phyloP scores from a whole-genome alignment of 2,113 vertebrate species.

The Pseudorhombus dupliciocellatus region DNA sequence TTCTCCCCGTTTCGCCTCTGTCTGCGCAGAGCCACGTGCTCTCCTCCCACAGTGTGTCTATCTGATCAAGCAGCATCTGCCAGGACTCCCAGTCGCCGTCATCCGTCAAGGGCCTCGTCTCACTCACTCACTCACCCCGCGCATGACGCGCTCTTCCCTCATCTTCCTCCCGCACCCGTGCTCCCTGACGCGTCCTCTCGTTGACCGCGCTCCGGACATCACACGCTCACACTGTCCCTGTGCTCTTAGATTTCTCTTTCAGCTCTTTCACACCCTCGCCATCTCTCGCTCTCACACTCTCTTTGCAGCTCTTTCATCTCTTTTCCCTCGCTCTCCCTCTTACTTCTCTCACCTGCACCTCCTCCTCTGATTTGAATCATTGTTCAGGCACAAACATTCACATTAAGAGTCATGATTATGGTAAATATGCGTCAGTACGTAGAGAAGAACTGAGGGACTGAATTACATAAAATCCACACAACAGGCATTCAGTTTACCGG shows the following conservation, averaged over 20 bases:
- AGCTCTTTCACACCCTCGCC: conserved; percentile 8
- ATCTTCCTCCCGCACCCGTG: conserved; percentile 1
- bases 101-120: conserved; percentile 53
- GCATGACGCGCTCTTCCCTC: conserved; percentile 7
- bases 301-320: background rate
- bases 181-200: conserved; percentile 3
- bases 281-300: background rate
- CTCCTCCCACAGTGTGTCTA: conserved; percentile 39
- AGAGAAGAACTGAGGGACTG: background rate
- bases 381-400: too few species aligned
- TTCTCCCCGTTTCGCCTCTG: conserved; percentile 6
- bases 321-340: background rate
- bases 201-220: conserved; percentile 14
- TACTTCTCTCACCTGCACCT: background rate
- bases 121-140: conserved; percentile 1
- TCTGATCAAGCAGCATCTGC: conserved; percentile 56
- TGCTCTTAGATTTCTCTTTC: background rate
- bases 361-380: background rate
- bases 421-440: too few species aligned
- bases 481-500: too few species aligned
- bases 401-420: too few species aligned
- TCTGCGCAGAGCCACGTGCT: conserved; percentile 27
- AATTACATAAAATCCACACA: background rate
- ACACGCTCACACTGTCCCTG: background rate
- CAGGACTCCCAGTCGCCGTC: conserved; percentile 34